Conservation (phyloP, 2,113 vertebrate genomes). For the Bufo gargarizans region DNA sequence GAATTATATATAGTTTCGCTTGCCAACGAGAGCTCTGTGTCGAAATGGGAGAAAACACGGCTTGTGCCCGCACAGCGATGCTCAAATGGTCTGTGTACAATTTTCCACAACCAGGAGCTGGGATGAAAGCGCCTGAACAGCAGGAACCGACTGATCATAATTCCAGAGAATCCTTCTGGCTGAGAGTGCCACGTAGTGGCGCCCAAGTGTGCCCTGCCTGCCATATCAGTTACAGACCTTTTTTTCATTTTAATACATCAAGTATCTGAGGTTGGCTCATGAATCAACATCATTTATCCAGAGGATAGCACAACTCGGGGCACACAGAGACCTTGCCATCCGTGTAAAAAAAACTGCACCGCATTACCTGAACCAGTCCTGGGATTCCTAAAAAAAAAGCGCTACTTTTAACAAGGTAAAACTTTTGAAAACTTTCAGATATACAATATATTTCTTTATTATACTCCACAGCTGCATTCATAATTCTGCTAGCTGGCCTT, state of each 20-base stretch:
- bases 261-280: neutral
- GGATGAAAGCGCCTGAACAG: neutral
- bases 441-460: neutral
- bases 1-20: neutral
- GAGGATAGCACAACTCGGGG: neutral
- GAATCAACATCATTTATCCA: neutral
- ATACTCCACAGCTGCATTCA: neutral
- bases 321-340: neutral
- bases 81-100: neutral
- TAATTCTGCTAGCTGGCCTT: neutral
- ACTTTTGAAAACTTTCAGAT: too few species aligned
- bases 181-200: neutral
- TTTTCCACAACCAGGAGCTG: neutral
- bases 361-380: neutral
- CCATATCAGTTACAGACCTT: neutral
- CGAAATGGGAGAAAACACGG: neutral
- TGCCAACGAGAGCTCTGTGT: neutral
- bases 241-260: neutral
- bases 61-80: neutral
- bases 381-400: neutral
- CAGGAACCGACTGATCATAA: neutral
- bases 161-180: neutral
- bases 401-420: too few species aligned
- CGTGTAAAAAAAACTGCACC: too few species aligned
- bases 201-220: slow-evolving; percentile 3